Evolutionary conservation across 2,797 vertebrate species (phyloP).

Genomic region (Passerculus sandwichensis): DNA sequence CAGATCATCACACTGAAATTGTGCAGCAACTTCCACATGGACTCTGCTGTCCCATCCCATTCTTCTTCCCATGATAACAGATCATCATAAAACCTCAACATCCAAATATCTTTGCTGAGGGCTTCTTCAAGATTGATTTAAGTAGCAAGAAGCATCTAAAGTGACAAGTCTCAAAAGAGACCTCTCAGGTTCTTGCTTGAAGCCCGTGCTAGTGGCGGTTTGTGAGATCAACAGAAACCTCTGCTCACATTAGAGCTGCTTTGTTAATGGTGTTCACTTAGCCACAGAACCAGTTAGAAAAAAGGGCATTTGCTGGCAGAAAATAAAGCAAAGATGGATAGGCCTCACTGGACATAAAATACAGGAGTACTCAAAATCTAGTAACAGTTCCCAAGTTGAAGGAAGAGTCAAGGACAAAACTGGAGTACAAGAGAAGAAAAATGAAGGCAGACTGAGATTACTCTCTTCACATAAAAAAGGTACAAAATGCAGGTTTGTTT

Average conservation of each 20-base stretch:
- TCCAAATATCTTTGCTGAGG: neutral
- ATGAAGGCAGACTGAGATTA: neutral
- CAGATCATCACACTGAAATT: neutral
- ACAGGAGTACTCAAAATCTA: neutral
- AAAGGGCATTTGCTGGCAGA: neutral
- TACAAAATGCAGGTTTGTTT: neutral
- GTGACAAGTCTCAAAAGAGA: neutral
- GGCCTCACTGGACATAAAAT: neutral
- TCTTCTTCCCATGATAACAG: neutral
- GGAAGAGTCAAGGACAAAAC: neutral
- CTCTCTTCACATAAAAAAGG: neutral
- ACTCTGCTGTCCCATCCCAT: neutral
- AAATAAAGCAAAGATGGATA: neutral
- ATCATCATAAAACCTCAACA: neutral
- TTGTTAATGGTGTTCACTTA: neutral
- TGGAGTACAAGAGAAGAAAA: neutral
- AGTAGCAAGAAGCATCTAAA: neutral
- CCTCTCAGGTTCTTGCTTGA: neutral
- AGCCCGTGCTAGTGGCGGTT: neutral
- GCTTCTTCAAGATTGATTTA: neutral
- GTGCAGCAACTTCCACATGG: neutral
- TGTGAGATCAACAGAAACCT: slow-evolving; percentile 1
- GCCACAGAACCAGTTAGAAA: neutral
- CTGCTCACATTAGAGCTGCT: neutral
- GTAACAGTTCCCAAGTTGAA: neutral